These are phyloP conservation scores for Mizuhopecten yessoensis DNA, from an alignment of 1,140 invertebrate species.

Conservation along the genomic window DNA sequence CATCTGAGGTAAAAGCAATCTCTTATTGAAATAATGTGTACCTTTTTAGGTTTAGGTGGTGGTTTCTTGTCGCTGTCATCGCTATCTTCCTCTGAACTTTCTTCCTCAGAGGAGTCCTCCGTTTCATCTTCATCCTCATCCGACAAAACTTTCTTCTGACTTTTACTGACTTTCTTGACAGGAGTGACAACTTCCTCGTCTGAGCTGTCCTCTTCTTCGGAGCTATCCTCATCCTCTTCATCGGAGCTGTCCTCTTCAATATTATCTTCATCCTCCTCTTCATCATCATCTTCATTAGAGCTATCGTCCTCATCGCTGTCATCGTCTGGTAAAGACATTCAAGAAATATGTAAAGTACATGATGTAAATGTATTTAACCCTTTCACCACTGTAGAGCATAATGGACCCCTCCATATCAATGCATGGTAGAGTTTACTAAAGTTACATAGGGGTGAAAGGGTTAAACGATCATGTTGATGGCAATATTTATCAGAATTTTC, in stretches of 20 bases:
- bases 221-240: conserved; percentile 72
- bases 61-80: conserved; percentile 65
- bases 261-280: conserved; percentile 77
- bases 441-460: no score
- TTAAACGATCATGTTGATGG: no score
- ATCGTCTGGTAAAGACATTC: conserved; percentile 67
- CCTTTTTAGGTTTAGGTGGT: conserved; percentile 54
- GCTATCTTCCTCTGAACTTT: conserved; percentile 70
- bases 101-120: conserved; percentile 67
- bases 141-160: background rate
- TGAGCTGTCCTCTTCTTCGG: conserved; percentile 67
- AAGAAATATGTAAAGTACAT: conserved; percentile 33
- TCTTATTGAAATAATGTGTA: no score
- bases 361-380: no score
- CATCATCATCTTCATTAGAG: conserved; percentile 69
- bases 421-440: no score
- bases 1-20: no score
- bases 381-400: no score
- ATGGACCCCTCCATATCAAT: no score
- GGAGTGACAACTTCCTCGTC: conserved; percentile 50
- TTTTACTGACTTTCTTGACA: background rate
- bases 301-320: conserved; percentile 70
- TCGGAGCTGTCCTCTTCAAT: conserved; percentile 76
- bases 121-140: conserved; percentile 64
- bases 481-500: no score